A percentile compares a stretch with the other conserved stretches of the same genome.
Conservation (phyloP, 30 jellyfish, hydroid and myxozoan genomes). For the Aurelia sp. region DNA sequence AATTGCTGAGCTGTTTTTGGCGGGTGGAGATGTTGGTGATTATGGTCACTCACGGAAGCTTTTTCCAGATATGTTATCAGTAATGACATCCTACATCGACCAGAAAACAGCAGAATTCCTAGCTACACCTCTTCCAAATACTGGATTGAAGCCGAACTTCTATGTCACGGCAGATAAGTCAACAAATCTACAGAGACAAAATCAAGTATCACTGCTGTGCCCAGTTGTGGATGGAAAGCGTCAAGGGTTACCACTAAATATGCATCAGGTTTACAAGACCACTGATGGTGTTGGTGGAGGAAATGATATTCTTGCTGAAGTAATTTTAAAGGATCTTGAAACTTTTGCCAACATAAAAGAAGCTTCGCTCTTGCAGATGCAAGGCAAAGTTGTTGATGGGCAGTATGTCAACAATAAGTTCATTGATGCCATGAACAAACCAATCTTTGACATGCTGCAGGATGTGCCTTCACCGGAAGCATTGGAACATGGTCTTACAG, state of each 20-base stretch:
- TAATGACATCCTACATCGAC: not conserved
- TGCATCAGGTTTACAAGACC: conserved; percentile 21
- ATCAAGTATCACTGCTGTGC: conserved; percentile 39
- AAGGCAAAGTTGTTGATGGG: conserved; percentile 23
- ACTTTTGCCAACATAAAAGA: not conserved
- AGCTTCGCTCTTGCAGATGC: conserved; percentile 12
- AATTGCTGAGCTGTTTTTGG: not conserved
- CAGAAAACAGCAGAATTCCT: not conserved
- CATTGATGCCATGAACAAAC: conserved; percentile 22
- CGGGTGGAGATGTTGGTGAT: conserved; percentile 9
- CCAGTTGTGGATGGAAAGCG: conserved; percentile 46
- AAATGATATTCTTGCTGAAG: conserved; percentile 17
- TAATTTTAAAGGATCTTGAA: not conserved
- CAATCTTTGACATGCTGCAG: not conserved
- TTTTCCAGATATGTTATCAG: conserved; percentile 5
- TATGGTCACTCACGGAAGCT: not conserved
- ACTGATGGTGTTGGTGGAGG: conserved; percentile 45
- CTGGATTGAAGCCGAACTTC: not conserved
- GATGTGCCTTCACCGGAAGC: too few relatives aligned
- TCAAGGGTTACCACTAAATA: conserved; percentile 11
- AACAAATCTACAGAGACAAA: conserved; percentile 3
- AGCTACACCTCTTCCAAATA: not conserved
- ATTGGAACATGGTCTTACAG: not conserved
- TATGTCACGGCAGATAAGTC: conserved; percentile 8
- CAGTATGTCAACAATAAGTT: not conserved